These are phyloP conservation scores for Tachuris rubrigastra DNA, from an alignment of 2,113 vertebrate species.

Conservation along the genomic window DNA sequence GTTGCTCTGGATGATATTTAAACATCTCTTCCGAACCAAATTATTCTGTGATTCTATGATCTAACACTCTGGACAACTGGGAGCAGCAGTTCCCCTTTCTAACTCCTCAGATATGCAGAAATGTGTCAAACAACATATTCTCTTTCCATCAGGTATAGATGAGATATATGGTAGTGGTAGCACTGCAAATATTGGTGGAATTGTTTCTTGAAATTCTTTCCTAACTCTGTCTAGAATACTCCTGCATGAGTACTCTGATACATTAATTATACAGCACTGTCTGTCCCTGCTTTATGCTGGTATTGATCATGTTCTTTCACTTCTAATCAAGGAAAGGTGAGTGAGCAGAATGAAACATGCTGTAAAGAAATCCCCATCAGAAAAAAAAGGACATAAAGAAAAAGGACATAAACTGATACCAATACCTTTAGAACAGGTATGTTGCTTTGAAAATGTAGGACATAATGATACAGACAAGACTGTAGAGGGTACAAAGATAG, in stretches of 20 bases:
- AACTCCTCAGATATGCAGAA: neutral
- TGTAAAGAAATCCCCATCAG: neutral
- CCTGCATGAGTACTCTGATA: neutral
- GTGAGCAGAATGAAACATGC: neutral
- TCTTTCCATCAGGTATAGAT: neutral
- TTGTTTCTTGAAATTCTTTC: neutral
- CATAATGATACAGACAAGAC: neutral
- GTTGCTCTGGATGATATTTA: neutral
- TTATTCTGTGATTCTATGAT: neutral
- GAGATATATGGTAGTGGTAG: neutral
- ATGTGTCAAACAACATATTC: neutral
- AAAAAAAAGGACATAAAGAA: too few relatives aligned
- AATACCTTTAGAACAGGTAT: neutral
- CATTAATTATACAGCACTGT: neutral
- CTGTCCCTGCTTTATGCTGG: neutral
- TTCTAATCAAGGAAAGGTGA: neutral
- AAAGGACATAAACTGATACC: neutral
- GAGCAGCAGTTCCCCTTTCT: neutral
- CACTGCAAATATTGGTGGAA: neutral
- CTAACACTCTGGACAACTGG: neutral
- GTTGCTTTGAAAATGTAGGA: neutral
- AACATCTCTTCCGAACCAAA: neutral
- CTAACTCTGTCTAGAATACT: neutral
- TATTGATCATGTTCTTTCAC: neutral
- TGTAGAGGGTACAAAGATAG: neutral